Evolutionary conservation across 2,113 vertebrate genomes (phyloP).

Genomic region (Heterotilapia buettikoferi): DNA sequence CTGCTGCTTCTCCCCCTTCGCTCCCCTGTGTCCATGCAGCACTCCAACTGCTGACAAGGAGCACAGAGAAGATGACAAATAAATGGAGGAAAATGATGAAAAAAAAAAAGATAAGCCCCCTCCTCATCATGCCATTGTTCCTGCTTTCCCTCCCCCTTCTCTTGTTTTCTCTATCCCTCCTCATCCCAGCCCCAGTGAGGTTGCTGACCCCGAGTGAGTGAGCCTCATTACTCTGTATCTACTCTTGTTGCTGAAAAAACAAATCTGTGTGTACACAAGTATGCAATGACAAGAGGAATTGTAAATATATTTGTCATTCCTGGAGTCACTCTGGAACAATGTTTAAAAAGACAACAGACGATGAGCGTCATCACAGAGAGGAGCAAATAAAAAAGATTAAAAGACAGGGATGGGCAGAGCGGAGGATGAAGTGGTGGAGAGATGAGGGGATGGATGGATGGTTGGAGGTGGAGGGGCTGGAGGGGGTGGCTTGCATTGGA

Average conservation of each 20-base stretch:
- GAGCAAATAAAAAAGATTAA: conserved; percentile 29
- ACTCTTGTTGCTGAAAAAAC: neutral
- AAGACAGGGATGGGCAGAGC: conserved; percentile 1
- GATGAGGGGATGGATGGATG: neutral
- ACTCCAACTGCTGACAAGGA: conserved; percentile 48
- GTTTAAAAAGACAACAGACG: conserved; percentile 14
- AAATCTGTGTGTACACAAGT: neutral
- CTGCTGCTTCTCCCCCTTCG: neutral
- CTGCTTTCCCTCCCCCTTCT: neutral
- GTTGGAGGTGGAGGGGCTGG: neutral
- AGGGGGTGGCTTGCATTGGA: conserved; percentile 5
- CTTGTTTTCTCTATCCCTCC: neutral
- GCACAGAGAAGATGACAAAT: conserved; percentile 47
- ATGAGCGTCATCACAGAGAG: neutral
- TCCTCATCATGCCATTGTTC: neutral
- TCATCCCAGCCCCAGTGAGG: conserved; percentile 30
- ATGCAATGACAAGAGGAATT: neutral
- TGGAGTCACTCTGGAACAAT: conserved; percentile 12
- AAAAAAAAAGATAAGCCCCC: neutral
- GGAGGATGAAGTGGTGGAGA: neutral
- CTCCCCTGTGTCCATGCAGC: conserved; percentile 9
- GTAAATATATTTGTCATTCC: conserved; percentile 53
- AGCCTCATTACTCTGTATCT: conserved; percentile 65
- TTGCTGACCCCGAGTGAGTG: conserved; percentile 50
- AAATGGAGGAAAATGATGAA: conserved; percentile 20